Conservation (phyloP, 1,140 invertebrate species). For the Microplitis demolitor region DNA sequence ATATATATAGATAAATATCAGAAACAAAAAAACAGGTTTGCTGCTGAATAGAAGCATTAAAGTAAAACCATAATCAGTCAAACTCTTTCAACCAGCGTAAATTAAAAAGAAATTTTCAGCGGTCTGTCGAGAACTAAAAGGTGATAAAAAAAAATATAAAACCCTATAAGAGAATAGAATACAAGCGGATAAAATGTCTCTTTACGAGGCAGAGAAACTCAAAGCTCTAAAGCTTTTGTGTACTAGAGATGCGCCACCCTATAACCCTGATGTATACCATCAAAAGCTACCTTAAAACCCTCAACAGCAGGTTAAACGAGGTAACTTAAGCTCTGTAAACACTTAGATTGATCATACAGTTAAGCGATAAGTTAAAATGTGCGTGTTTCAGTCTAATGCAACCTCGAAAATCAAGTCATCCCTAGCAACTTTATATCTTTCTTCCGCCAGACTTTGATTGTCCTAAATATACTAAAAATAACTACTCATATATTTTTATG, state of each 20-base stretch:
- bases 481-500: no score
- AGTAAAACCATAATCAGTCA: slow-evolving; percentile 49
- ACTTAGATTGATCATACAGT: slow-evolving; percentile 1
- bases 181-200: background rate
- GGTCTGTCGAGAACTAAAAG: background rate
- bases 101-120: slow-evolving; percentile 10
- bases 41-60: slow-evolving; percentile 33
- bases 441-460: background rate
- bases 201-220: no score
- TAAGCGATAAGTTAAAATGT: slow-evolving; percentile 7
- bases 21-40: no score
- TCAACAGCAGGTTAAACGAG: background rate
- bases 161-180: background rate
- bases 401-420: slow-evolving; percentile 1
- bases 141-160: background rate
- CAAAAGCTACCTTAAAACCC: no score
- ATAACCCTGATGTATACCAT: no score
- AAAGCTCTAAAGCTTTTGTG: no score
- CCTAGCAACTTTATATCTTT: background rate
- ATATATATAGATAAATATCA: no score
- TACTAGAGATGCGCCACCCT: no score
- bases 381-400: background rate
- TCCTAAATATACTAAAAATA: background rate
- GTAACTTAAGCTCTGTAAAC: background rate
- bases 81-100: slow-evolving; percentile 33